Evolutionary conservation across 2,888 invertebrate species (phyloP).

Genomic region (Petrolisthes manimaculis): DNA sequence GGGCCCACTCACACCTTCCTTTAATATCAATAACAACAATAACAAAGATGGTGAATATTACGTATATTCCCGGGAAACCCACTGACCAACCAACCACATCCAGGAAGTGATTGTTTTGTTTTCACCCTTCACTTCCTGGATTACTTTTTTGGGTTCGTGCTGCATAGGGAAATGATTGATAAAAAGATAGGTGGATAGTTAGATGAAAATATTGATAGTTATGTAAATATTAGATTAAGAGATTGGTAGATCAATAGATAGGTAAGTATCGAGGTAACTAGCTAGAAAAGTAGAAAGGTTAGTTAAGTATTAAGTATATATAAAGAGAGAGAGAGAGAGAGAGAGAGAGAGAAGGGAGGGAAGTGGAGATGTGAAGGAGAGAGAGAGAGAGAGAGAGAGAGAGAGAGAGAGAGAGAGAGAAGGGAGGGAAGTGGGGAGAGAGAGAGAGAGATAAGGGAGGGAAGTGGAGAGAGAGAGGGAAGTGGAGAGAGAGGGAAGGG

Average conservation of each 20-base stretch:
- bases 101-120: too few relatives aligned
- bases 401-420: neutral
- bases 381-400: neutral
- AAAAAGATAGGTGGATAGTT: neutral
- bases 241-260: neutral
- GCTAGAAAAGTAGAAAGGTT: neutral
- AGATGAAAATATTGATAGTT: neutral
- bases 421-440: too few relatives aligned
- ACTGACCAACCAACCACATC: too few relatives aligned
- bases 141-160: too few relatives aligned
- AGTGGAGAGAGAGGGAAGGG: neutral
- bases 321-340: constrained; percentile 18
- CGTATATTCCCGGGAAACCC: too few relatives aligned
- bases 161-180: too few relatives aligned
- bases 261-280: neutral
- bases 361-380: neutral
- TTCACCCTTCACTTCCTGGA: too few relatives aligned
- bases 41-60: too few relatives aligned
- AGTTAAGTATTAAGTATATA: neutral
- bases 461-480: neutral
- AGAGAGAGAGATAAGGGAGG: neutral
- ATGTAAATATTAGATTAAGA: neutral
- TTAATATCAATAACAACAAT: too few relatives aligned
- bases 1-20: too few relatives aligned
- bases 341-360: neutral